phyloP scores from a whole-genome alignment of 2,888 invertebrate species.

The Pristionchus maxplancki region DNA sequence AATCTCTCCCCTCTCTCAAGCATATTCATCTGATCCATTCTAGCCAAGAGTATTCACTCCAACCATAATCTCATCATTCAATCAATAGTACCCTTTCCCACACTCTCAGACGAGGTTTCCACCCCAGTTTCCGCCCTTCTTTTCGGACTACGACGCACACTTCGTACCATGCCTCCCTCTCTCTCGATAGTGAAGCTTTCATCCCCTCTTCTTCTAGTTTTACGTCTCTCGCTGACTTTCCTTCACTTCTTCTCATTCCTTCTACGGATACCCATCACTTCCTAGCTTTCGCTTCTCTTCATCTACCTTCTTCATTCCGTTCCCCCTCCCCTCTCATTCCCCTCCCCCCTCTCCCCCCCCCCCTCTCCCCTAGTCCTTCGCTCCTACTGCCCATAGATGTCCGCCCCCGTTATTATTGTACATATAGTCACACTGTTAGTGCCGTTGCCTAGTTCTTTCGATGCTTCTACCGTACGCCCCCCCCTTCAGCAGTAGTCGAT shows the following conservation, averaged over 20 bases:
- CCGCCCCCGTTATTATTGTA: constrained; percentile 23
- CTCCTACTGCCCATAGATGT: constrained; percentile 21
- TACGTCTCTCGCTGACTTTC: constrained; percentile 29
- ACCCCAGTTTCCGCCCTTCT: neutral
- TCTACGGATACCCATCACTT: constrained; percentile 41
- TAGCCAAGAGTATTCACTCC: constrained; percentile 41
- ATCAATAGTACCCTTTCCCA: constrained; percentile 36
- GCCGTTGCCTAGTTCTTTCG: constrained; percentile 36
- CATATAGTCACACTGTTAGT: constrained; percentile 39
- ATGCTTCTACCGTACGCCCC: neutral
- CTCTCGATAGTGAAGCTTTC: constrained; percentile 26
- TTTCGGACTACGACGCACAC: neutral
- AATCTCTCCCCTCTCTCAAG: neutral
- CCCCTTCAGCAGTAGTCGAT: neutral
- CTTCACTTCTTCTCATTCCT: constrained; percentile 45
- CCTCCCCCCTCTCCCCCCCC: too few relatives aligned
- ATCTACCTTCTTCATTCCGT: neutral
- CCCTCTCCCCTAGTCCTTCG: neutral
- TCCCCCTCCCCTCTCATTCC: neutral
- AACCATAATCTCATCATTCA: constrained; percentile 40
- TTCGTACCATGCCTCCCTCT: constrained; percentile 1
- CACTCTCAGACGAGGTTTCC: constrained; percentile 4
- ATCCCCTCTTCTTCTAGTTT: constrained; percentile 18
- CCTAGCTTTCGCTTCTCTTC: constrained; percentile 46
- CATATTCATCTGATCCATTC: neutral